Base-by-base conservation (phyloP, 1,140 invertebrate genomes). In the Panagrolaimus sp. region DNA sequence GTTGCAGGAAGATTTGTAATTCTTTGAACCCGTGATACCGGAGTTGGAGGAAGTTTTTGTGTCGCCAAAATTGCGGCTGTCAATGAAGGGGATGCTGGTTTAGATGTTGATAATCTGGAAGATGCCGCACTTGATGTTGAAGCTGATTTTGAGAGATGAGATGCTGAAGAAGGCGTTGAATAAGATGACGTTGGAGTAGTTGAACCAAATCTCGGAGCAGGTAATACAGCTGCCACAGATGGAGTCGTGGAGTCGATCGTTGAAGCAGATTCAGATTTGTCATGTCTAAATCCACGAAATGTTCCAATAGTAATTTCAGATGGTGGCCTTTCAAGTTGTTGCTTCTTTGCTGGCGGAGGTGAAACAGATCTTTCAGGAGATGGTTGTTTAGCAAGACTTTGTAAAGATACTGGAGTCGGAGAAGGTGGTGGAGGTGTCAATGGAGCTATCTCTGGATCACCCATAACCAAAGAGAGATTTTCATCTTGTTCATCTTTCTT, bases 401-500 rank as follows among this genome's bases (percentile, higher is more conserved):
- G 21, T 28, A 58, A 58, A 21, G 52, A 58, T 58, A 58, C 52
- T 58, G 52, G 52, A 12, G 52, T 58, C 12, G 10, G 12, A 4
- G 52, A 28, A 12, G n/a, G 48, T 26, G 48, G 48, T 21, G 48
- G 14, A 26, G 21, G 21, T 12, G 52, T 4, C 4, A 28, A 26
- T 28, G 52, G 52, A 12, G 52, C 14, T 12, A 12, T 58, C 52
- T 21, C 21, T n/a, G 52, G 26, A 65, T 24, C 69, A n/a, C 32
- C 45, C 21, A 45, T 21, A 38, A 43, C 28, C 17, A 70, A 46
- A 6, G 69, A 69, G 6, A 71, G 44, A 55, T 70, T 70, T 52
- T 70, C 69, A 28, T 70, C 69, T 17, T 71, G 69, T 32, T 70
- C 69, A 43, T 70, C 69, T 38, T 70, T 70, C 69, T 70, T 70